Percentiles rank a stretch among this genome's conserved stretches.
phyloP scores from a whole-genome alignment of 2,113 vertebrate species.

The Leptobrachium leishanense region DNA sequence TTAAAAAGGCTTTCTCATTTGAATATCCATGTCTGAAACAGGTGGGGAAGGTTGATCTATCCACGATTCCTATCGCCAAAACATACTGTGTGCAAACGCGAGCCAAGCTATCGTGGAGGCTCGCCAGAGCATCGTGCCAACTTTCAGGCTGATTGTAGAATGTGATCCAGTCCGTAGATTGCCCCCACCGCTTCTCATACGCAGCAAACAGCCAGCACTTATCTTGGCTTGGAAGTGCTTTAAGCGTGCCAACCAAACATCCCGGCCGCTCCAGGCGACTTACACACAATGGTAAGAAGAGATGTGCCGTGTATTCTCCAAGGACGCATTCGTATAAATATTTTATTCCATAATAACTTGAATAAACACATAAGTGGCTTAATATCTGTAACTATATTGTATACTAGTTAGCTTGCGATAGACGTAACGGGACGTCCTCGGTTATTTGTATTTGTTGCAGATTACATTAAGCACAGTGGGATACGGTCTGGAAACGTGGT shows the following conservation, averaged over 20 bases:
- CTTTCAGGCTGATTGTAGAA: slow-evolving; percentile 13
- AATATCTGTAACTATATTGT: not conserved
- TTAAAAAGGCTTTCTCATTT: not conserved
- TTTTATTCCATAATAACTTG: not conserved
- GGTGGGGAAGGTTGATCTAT: not conserved
- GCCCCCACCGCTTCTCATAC: not conserved
- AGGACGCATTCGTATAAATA: not conserved
- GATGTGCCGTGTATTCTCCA: not conserved
- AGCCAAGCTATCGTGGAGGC: slow-evolving; percentile 1
- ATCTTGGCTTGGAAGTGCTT: slow-evolving; percentile 4
- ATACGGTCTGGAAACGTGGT: not conserved
- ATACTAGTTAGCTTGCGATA: no score
- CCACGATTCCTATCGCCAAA: not conserved
- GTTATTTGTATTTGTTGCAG: not conserved
- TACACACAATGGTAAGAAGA: slow-evolving; percentile 8
- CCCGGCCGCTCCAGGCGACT: not conserved
- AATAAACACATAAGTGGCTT: not conserved
- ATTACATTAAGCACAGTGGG: not conserved
- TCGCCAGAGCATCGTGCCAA: slow-evolving; percentile 25
- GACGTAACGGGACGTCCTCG: not conserved
- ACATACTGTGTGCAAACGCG: not conserved
- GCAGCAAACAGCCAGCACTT: slow-evolving; percentile 7
- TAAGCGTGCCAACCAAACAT: slow-evolving; percentile 3
- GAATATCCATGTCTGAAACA: not conserved
- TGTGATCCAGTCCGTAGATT: not conserved